Base-by-base conservation (phyloP, 2,797 vertebrate species). In the Falco cherrug region DNA sequence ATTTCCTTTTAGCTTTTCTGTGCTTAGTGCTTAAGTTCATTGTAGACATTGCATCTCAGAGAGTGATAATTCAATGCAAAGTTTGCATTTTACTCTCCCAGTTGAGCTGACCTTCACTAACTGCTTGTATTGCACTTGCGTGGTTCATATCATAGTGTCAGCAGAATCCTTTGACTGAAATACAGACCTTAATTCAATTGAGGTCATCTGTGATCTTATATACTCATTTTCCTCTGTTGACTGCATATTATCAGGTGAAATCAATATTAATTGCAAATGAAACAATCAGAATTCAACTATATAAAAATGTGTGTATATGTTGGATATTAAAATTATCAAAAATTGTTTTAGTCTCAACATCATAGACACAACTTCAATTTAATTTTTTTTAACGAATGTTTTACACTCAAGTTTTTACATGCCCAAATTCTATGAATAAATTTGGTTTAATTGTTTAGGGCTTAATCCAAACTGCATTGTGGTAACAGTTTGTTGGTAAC, bases 161-260 rank as follows among this genome's bases (percentile, higher is more conserved):
- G 54, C 75, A 93, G 74, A 95, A 87, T 96, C 13, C 33, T 71
- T 94, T 74, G n/a, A 73, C 57, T 87, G 59, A 95, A 91, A 68
- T 65, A 76, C 13, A 81, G 39, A 65, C 33, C 41, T 73, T 65
- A 71, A 78, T 76, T 83, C 53, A 63, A 5, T 50, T 89, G 78
- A 94, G 56, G 63, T 84, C 21, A 74, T 75, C 24, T 92, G 3
- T 90, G 61, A 74, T 60, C 16, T 41, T 47, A 59, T 26, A 17
- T 79, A 35, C 13, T 85, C 8, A 33, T 57, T 64, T 83, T 80
- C 14, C 15, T 70, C 22, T 48, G 26, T 85, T 75, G 70, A 31
- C 41, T n/a, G 16, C 5, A 10, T 70, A 59, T 45, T 74, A 18
- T 54, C 63, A 31, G 51, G n/a, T 51, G 93, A 95, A 92, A 78